Evolutionary conservation across 2,888 invertebrate species (phyloP), one percentile per base, ranked within the genome.

Genomic region (Dryadula phaetusa): DNA sequence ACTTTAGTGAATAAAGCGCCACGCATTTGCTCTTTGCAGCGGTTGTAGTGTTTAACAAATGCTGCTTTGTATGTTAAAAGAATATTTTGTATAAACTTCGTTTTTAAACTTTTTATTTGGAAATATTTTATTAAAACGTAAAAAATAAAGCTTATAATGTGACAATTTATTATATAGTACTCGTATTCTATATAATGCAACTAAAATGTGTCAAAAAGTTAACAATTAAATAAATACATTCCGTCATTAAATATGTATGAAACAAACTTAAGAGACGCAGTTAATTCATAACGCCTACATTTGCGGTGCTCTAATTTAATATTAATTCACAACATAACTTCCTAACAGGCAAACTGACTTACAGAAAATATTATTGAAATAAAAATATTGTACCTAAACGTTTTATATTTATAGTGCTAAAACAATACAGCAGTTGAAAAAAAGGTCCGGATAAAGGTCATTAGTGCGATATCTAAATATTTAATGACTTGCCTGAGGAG

Each of bases 401-500:
- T 49, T 54, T 54, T 34, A 53, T 34, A 34, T 64, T 32, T n/a
- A 54, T 54, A 46, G 16, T 20, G 18, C 10, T 49, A 42, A n/a
- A 42, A 49, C 37, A 62, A 66, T 66, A 34, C 22, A 16, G 25
- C 22, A 44, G n/a, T 28, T 54, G 61, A 47, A 67, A 67, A 49
- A 64, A 54, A n/a, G n/a, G 60, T 47, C 66, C 71, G 70, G 69
- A 72, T 66, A 63, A 69, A 71, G 68, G 70, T 72, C 74, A 74
- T 74, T 73, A 74, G 73, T 68, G 73, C 53, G 64, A 66, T 71
- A 67, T 71, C 70, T 69, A 64, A 72, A 60, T 63, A 47, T 66
- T 71, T 73, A 73, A 72, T 74, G 72, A 74, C 67, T 67, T 25
- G 62, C 66, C 69, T 47, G 34, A 34, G 37, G 42, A 44, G 47